A percentile compares a stretch with the other conserved stretches of the same genome.
These are phyloP conservation scores for Nephrotoma guestfalica DNA, from an alignment of 2,888 invertebrate species.

Conservation along the genomic window DNA sequence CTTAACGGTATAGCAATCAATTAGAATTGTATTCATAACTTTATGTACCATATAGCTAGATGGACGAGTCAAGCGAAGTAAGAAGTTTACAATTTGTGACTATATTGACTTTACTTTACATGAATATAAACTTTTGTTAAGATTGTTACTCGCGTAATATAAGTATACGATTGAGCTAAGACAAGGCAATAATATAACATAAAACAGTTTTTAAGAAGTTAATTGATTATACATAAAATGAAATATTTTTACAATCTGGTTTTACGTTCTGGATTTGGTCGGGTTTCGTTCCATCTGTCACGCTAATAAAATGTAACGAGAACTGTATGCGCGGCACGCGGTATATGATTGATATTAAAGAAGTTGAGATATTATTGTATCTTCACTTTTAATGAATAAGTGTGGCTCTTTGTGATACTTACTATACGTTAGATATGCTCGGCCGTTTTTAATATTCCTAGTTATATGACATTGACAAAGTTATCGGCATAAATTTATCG, in stretches of 20 bases:
- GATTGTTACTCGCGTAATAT: neutral
- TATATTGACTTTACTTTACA: neutral
- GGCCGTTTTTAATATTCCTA: neutral
- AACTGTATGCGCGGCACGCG: neutral
- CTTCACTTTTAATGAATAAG: neutral
- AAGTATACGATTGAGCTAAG: neutral
- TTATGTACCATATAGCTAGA: neutral
- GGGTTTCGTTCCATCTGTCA: neutral
- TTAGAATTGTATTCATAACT: neutral
- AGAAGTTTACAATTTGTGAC: neutral
- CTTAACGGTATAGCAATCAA: neutral
- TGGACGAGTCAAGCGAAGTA: neutral
- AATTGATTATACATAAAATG: neutral
- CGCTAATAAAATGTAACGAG: neutral
- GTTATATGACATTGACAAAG: neutral
- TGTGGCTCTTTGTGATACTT: neutral
- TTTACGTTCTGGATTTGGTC: neutral
- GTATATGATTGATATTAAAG: neutral
- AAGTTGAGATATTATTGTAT: neutral
- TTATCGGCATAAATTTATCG: neutral
- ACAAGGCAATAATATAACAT: neutral
- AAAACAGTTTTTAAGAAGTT: neutral
- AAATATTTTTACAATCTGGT: neutral
- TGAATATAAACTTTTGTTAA: neutral
- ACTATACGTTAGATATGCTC: neutral